Percentiles rank a stretch among this genome's conserved stretches.
Conservation (phyloP, 1,140 invertebrate species). For the Drosophila navojoa region DNA sequence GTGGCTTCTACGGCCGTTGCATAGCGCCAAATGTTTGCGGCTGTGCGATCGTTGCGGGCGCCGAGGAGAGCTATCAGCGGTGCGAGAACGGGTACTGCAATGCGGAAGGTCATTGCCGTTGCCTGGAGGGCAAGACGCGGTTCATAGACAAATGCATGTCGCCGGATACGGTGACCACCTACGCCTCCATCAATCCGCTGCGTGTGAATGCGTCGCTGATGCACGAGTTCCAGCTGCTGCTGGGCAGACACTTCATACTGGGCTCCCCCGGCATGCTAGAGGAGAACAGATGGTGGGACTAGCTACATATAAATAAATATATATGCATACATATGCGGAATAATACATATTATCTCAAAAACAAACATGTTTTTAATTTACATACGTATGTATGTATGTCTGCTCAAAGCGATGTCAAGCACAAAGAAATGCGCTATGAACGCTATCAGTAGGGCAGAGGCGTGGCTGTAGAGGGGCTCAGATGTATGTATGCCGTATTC, state of each 20-base stretch:
- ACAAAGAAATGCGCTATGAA: constrained; percentile 20
- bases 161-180: constrained; percentile 76
- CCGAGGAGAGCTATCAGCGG: constrained; percentile 58
- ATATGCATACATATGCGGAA: background rate
- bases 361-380: constrained; percentile 10
- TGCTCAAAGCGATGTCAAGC: constrained; percentile 29
- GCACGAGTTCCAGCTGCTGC: constrained; percentile 71
- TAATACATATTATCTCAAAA: constrained; percentile 4
- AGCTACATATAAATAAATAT: constrained; percentile 25
- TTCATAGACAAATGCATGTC: constrained; percentile 79
- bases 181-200: constrained; percentile 67
- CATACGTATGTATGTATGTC: background rate
- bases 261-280: constrained; percentile 28
- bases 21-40: constrained; percentile 76
- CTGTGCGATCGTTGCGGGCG: constrained; percentile 65
- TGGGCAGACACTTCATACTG: constrained; percentile 68
- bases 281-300: constrained; percentile 55
- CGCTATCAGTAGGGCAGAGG: constrained; percentile 21
- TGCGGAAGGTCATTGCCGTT: constrained; percentile 68
- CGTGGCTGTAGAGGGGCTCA: background rate
- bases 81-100: constrained; percentile 71
- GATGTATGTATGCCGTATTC: background rate
- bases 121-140: constrained; percentile 64
- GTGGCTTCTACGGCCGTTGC: constrained; percentile 77
- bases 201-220: constrained; percentile 62